Conservation (phyloP, 2,888 invertebrate species). For the Matsumyia berberina region DNA sequence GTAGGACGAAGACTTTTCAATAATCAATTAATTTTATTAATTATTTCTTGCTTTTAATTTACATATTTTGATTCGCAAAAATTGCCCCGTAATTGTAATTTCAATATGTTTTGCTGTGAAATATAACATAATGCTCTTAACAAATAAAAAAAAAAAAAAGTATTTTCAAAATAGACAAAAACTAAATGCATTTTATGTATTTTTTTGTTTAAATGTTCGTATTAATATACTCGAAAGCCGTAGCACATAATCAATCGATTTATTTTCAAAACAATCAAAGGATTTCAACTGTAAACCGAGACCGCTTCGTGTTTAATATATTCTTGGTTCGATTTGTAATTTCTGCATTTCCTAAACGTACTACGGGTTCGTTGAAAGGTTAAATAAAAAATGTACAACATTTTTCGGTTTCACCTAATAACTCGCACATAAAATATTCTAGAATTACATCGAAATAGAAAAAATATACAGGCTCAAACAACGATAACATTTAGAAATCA, state of each 20-base stretch:
- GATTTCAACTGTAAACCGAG: slow-evolving; percentile 44
- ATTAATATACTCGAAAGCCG: slow-evolving; percentile 33
- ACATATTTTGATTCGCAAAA: slow-evolving; percentile 70
- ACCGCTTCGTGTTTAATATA: slow-evolving; percentile 18
- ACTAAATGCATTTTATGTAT: slow-evolving; percentile 65
- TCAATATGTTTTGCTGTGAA: slow-evolving; percentile 36
- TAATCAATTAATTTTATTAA: slow-evolving; percentile 61
- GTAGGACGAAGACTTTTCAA: slow-evolving; percentile 41
- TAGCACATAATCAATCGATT: slow-evolving; percentile 47
- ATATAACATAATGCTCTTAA: slow-evolving; percentile 39
- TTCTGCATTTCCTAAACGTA: slow-evolving; percentile 35
- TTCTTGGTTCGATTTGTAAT: slow-evolving; percentile 21
- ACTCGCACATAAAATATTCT: slow-evolving; percentile 43
- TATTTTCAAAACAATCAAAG: slow-evolving; percentile 50
- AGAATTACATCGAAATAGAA: slow-evolving; percentile 51
- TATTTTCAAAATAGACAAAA: slow-evolving; percentile 41
- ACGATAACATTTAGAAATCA: slow-evolving; percentile 60
- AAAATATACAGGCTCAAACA: slow-evolving; percentile 52
- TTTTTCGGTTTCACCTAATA: slow-evolving; percentile 52
- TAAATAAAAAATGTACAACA: slow-evolving; percentile 44
- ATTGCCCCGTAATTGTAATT: slow-evolving; percentile 49
- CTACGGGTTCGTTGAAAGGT: slow-evolving; percentile 40
- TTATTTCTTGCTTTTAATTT: slow-evolving; percentile 47
- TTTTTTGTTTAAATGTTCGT: slow-evolving; percentile 37
- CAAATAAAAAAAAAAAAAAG: slow-evolving; percentile 36